Conservation (phyloP, 2,797 vertebrate species). For the Mycteria americana region DNA sequence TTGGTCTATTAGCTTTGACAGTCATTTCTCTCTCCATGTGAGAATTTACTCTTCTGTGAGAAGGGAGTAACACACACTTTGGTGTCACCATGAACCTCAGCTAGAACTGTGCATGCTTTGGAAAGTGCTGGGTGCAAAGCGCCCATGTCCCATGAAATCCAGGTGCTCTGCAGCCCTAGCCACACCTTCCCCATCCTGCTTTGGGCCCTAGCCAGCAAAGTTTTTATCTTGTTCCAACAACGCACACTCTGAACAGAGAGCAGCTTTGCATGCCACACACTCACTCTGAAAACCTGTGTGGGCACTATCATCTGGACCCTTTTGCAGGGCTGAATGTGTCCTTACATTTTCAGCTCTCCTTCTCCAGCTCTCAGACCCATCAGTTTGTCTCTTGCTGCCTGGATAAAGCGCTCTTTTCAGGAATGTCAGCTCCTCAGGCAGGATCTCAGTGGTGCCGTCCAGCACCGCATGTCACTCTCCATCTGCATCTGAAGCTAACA, state of each 20-base stretch:
- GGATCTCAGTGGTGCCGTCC: background rate
- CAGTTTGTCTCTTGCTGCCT: background rate
- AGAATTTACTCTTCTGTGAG: background rate
- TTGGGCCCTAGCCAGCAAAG: background rate
- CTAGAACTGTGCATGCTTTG: background rate
- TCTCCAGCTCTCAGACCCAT: background rate
- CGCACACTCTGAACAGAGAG: background rate
- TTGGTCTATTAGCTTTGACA: background rate
- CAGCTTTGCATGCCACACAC: background rate
- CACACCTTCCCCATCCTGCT: background rate
- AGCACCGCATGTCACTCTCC: background rate
- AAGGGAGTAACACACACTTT: background rate
- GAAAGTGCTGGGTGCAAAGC: background rate
- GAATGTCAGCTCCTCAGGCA: background rate
- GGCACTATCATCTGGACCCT: background rate
- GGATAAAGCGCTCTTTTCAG: conserved; percentile 18
- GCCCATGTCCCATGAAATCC: background rate
- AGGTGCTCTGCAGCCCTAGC: background rate
- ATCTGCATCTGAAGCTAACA: background rate
- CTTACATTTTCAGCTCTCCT: background rate
- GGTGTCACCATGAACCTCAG: background rate
- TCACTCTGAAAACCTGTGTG: background rate
- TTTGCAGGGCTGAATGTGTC: background rate
- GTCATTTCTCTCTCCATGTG: background rate
- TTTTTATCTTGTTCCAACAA: background rate